Percentiles rank a stretch among this genome's conserved stretches.
phyloP scores from a whole-genome alignment of 1,140 invertebrate genomes.

The Solen grandis region DNA sequence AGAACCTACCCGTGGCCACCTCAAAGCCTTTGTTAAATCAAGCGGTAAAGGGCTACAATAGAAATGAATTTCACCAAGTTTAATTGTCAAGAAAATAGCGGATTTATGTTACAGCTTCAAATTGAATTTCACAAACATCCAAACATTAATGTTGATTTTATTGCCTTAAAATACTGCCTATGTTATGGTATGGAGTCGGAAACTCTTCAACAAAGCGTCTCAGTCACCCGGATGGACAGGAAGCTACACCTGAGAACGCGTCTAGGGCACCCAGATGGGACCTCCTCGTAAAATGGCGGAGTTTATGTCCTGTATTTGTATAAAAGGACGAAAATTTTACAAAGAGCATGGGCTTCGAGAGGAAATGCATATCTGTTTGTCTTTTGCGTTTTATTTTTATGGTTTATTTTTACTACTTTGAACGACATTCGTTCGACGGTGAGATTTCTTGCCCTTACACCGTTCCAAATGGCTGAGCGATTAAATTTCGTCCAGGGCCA shows the following conservation, averaged over 20 bases:
- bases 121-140: constrained; percentile 56
- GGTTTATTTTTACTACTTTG: constrained; percentile 15
- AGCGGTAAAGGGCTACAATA: constrained; percentile 13
- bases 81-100: constrained; percentile 31
- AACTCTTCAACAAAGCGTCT: constrained; percentile 33
- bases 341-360: constrained; percentile 11
- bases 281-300: constrained; percentile 34
- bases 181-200: constrained; percentile 3
- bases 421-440: neutral
- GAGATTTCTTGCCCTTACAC: neutral
- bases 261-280: constrained; percentile 39
- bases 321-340: neutral
- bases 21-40: neutral
- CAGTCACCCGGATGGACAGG: constrained; percentile 44
- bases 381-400: constrained; percentile 25
- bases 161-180: constrained; percentile 20
- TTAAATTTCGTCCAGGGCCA: neutral
- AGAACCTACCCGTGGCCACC: no score
- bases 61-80: constrained; percentile 36
- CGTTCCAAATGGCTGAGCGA: neutral
- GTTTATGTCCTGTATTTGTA: constrained; percentile 20
- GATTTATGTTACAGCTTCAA: constrained; percentile 19
- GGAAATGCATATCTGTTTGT: neutral
- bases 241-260: constrained; percentile 16
- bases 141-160: constrained; percentile 51